Base-by-base conservation (phyloP, 2,888 invertebrate species). In the Cartodere bifasciata region DNA sequence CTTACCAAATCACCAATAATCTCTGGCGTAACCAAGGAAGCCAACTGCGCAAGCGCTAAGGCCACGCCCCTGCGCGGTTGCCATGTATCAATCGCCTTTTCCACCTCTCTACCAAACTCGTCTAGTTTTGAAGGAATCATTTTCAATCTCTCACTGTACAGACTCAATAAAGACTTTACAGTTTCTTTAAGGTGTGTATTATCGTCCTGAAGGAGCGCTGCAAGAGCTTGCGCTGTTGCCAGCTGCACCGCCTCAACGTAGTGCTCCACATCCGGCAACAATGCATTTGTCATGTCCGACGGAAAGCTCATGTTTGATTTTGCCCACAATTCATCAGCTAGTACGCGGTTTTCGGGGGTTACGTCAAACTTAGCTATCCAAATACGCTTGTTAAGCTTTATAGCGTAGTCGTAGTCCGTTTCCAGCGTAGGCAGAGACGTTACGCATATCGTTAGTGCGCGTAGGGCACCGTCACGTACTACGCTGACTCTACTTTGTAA, bases 21-120 rank as follows among this genome's bases (percentile, higher is more conserved):
- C 31, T 70, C 71, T 1, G 77, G 63, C 3, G 72, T 70, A 13
- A 82, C 65, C 32, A 85, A 62, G 13, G 80, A 75, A 1, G 90
- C 85, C 41, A 92, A 66, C 56, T 84, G 76, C 1, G 69, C 70
- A 37, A 95, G 66, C 5, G 85, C 83, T 39, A 86, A 66, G 5
- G 86, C 95, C 13, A 85, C 80, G 29, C 97, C 97, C 45, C 84
- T 72, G 35, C 98, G 69, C 4, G 85, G 82, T 39, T 78, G 79
- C 90, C 91, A 97, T 47, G 80, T 78, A 62, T 98, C 97, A 32
- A 85, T 69, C 1, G 87, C 78, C 44, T 78, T 78, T 48, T 79
- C 79, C 21, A 88, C 67, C 53, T 84, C 78, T 40, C 97, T 75
- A 9, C 94, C 94, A 63, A 97, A 90, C 54, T 84, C 79, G 62